Base-by-base conservation (phyloP, 1,140 invertebrate genomes). In the Drosophila eugracilis region DNA sequence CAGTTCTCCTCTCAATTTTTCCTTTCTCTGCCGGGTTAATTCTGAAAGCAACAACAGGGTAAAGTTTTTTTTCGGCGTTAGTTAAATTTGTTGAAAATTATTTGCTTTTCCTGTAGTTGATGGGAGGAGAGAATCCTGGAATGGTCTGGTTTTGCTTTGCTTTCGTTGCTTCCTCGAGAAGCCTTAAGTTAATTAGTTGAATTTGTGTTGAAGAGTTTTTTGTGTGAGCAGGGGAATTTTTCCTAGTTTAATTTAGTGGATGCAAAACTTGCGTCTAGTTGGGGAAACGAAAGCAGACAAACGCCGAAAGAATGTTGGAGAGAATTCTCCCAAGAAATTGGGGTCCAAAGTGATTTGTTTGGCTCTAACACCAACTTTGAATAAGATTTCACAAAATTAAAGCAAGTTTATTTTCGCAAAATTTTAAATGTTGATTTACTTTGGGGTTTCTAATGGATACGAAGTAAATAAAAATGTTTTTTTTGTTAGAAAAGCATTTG, bases 81-180 rank as follows among this genome's bases (percentile, higher is more conserved):
- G 78, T 73, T 83, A 66, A 78, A 75, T 79, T 85, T 79, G 76
- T 73, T 73, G 66, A 63, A 83, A 81, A 78, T 85, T 63, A 85
- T 71, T 79, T 85, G 71, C 70, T 59, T 79, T 77, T 75, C 59
- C 41, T 78, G 53, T 42, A 48, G 53, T 63, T 69, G 41, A 52
- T 52, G 24, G 62, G 30, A 34, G 58, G 6, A 24, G 41, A 24
- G 41, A 24, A 15, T 39, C 57, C 58, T 39, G 28, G 62, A 34
- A 50, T 50, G 36, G 28, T 50, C 54, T 72, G 74, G 44, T 59
- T 24, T 36, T 34, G 55, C 60, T 57, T 59, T 50, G 45, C 60
- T 57, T 59, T 50, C 41, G 74, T 22, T 75, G 62, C 47, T 67
- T 49, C 52, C 47, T 75, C 57, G 47, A 73, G 42, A 34, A 58